Conservation (phyloP, 2,113 vertebrate genomes). For the Semnornis frantzii region DNA sequence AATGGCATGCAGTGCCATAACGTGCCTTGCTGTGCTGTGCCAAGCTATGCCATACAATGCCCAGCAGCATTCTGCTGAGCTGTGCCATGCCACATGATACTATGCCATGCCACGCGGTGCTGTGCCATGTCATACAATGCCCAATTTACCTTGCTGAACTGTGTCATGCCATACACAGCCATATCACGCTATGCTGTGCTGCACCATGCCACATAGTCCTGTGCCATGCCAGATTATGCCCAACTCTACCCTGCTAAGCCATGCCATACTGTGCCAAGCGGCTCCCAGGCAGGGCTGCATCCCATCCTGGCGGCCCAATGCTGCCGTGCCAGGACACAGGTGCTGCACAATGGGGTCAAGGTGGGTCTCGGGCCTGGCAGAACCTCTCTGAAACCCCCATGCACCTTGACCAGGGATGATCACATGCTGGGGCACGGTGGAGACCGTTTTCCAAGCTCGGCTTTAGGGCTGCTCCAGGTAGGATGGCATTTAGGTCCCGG, state of each 20-base stretch:
- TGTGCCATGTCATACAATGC: no score
- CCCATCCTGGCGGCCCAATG: accelerated
- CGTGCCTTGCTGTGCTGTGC: background rate
- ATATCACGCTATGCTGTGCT: no score
- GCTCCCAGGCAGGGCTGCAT: background rate
- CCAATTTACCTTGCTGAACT: no score
- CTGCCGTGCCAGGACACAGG: background rate
- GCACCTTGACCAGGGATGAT: background rate
- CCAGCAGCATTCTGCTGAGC: no score
- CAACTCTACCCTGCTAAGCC: background rate
- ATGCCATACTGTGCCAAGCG: background rate
- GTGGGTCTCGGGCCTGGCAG: background rate
- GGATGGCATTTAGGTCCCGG: background rate
- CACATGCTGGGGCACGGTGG: accelerated
- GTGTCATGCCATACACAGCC: background rate
- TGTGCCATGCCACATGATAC: background rate
- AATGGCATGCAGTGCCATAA: background rate
- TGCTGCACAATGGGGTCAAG: accelerated
- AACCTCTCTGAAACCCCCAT: accelerated
- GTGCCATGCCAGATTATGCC: background rate
- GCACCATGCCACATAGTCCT: no score
- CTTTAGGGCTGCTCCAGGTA: background rate
- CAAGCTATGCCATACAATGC: background rate
- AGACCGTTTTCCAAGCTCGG: accelerated
- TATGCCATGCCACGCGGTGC: background rate